A percentile compares a stretch with the other conserved stretches of the same genome.
phyloP scores from a whole-genome alignment of 1,140 invertebrate genomes.

The Coptotermes formosanus region DNA sequence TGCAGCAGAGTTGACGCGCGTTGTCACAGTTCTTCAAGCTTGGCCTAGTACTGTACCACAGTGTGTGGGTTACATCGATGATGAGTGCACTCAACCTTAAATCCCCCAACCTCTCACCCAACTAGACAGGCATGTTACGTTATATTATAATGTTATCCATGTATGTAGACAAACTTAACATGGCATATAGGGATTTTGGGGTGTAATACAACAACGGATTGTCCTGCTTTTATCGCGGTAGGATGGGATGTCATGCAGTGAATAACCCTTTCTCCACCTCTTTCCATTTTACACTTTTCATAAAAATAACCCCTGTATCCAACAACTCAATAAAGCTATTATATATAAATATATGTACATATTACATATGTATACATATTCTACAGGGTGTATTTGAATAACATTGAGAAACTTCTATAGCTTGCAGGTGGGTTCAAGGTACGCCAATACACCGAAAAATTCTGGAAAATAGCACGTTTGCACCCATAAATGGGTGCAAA shows the following conservation, averaged over 20 bases:
- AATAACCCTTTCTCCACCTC: not conserved
- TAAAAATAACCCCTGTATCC: constrained; percentile 2
- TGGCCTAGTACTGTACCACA: not conserved
- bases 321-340: constrained; percentile 3
- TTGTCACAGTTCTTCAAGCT: constrained; percentile 4
- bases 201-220: constrained; percentile 7
- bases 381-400: too few relatives aligned
- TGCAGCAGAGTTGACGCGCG: not conserved
- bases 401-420: too few relatives aligned
- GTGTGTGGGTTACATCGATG: not conserved
- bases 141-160: constrained; percentile 18
- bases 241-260: not conserved
- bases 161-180: constrained; percentile 16
- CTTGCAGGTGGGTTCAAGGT: too few relatives aligned
- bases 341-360: not conserved
- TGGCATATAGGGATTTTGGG: constrained; percentile 17
- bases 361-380: too few relatives aligned
- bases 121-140: constrained; percentile 14
- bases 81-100: constrained; percentile 18
- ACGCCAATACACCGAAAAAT: too few relatives aligned
- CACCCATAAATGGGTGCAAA: too few relatives aligned
- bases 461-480: too few relatives aligned
- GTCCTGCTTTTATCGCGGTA: constrained; percentile 14
- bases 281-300: not conserved
- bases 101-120: not conserved